Base-by-base conservation (phyloP, 2,113 vertebrate species). In the Sturnus vulgaris region DNA sequence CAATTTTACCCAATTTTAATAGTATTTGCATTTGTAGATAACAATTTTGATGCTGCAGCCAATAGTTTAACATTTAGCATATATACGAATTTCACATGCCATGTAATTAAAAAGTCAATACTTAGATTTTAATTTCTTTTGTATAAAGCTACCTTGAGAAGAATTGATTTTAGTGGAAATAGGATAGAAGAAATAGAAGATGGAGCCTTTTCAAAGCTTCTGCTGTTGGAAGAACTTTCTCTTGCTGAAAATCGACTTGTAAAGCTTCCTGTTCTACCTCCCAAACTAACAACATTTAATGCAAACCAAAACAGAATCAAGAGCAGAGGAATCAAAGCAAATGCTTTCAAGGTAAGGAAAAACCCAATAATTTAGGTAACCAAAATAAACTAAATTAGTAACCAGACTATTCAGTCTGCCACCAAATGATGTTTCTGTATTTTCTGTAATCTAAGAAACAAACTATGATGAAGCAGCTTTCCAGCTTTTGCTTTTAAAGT, bases 81-180 rank as follows among this genome's bases (percentile, higher is more conserved):
- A 46, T 5, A 59, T 7, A 28, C 2, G 39, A 1, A 7, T 55
- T 85, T 69, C 39, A 64, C 6, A 7, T 27, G 25, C 11, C 30
- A 61, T 8, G 4, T 21, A 28, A 49, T 50, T 57, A 49, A 28
- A 55, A 75, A 82, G 24, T 47, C 21, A 73, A 39, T 63, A 86
- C 30, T 80, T 20, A 81, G 2, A 33, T 63, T 94, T 95, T 68
- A 4, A 33, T 96, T 90, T 96, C 70, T 70, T 96, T 92, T 82
- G 44, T 69, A 49, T 72, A 79, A 98, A 99, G 99, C 99, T 91
- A 99, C 99, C 83, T 97, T 99, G 95, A 99, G 97, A 98, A 98
- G 99, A 98, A 99, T 99, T 42, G 99, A 99, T 97, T 98, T 99
- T 82, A 99, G 99, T 27, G 99, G 99, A 92, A 99, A 99, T 90